phyloP scores from a whole-genome alignment of 2,888 invertebrate species.

The Zonitis immaculata region DNA sequence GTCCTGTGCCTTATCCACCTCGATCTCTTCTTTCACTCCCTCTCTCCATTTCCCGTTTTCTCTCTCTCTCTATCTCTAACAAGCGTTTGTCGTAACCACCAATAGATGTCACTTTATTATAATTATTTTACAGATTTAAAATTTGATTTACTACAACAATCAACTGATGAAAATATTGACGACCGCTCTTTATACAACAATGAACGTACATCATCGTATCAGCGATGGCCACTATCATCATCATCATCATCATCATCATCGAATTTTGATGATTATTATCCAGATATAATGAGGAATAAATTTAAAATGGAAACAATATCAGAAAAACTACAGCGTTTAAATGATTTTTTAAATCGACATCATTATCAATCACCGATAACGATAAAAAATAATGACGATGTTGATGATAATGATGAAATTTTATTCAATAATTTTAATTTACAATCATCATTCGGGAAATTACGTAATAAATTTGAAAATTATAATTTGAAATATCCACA shows the following conservation, averaged over 20 bases:
- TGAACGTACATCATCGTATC: conserved; percentile 10
- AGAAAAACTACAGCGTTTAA: conserved; percentile 17
- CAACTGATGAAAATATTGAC: conserved; percentile 13
- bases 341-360: conserved; percentile 23
- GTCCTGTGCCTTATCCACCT: too few relatives aligned
- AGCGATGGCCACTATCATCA: conserved; percentile 16
- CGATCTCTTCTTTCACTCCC: too few relatives aligned
- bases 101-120: conserved; percentile 1
- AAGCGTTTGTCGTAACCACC: too few relatives aligned
- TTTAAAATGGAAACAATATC: too few relatives aligned
- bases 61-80: too few relatives aligned
- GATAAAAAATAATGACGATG: conserved; percentile 6
- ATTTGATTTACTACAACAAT: conserved; percentile 24
- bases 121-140: conserved; percentile 25
- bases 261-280: conserved; percentile 12
- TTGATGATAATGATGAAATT: conserved; percentile 22
- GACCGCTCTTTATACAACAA: conserved; percentile 12
- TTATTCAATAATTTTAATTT: conserved; percentile 21
- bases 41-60: too few relatives aligned
- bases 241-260: too few relatives aligned
- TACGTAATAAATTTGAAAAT: conserved; percentile 9
- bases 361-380: conserved; percentile 3
- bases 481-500: conserved; percentile 24
- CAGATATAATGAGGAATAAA: too few relatives aligned
- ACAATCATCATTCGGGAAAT: conserved; percentile 20